Evolutionary conservation across 92 coral and sea anemone species (phyloP).

Genomic region (Phymanthus crucifer): DNA sequence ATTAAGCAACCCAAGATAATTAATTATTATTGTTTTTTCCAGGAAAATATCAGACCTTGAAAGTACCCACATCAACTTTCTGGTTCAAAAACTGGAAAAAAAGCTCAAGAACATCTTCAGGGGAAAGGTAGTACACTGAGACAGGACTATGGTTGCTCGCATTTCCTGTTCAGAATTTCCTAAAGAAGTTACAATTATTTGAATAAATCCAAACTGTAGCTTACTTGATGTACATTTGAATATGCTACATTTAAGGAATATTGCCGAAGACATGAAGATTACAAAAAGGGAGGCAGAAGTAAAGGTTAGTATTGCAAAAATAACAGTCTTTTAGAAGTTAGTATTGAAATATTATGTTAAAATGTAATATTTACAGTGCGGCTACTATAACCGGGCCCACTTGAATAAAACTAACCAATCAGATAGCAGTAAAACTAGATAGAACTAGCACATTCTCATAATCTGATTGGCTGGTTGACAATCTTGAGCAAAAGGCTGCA

Average conservation of each 20-base stretch:
- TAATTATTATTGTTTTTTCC: not conserved
- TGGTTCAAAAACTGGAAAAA: conserved; percentile 62
- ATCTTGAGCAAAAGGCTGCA: no score
- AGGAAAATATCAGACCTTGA: conserved; percentile 81
- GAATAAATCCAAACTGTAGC: no score
- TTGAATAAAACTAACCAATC: no score
- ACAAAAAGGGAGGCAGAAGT: conserved; percentile 80
- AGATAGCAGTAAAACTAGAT: no score
- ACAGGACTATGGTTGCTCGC: not conserved
- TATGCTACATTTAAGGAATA: conserved; percentile 38
- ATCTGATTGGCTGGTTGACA: no score
- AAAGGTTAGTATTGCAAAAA: conserved; percentile 55
- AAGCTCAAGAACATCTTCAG: conserved; percentile 77
- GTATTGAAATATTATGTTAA: no score
- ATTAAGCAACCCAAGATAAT: no score
- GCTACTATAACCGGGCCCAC: no score
- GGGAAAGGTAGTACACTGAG: conserved; percentile 71
- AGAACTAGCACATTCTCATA: no score
- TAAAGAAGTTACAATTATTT: no score
- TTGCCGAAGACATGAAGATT: conserved; percentile 91
- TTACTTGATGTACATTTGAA: no score
- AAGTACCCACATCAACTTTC: conserved; percentile 66
- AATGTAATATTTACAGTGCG: no score
- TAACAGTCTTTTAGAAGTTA: not conserved
- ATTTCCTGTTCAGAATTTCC: not conserved